Conservation (phyloP, 2,888 invertebrate genomes). For the Cosmia trapezina region DNA sequence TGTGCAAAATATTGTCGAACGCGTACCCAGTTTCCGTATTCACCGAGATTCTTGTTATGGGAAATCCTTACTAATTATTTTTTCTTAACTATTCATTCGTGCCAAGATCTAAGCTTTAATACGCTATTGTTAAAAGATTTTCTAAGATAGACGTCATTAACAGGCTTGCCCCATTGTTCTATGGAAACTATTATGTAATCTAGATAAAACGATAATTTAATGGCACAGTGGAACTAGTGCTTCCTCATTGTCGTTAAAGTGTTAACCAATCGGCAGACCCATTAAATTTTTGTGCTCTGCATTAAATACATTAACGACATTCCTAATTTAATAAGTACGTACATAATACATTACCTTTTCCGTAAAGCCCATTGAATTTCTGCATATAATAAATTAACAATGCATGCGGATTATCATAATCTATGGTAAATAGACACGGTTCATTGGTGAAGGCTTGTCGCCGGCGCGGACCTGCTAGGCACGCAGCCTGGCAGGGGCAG, state of each 20-base stretch:
- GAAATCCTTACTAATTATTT: conserved; percentile 57
- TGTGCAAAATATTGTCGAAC: conserved; percentile 59
- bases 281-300: conserved; percentile 61
- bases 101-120: conserved; percentile 57
- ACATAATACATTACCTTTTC: conserved; percentile 47
- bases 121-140: conserved; percentile 67
- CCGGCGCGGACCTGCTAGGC: conserved; percentile 47
- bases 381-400: conserved; percentile 44
- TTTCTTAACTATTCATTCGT: conserved; percentile 54
- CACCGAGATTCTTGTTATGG: conserved; percentile 47
- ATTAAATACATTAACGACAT: conserved; percentile 12
- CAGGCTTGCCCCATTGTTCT: conserved; percentile 65
- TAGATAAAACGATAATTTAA: conserved; percentile 61
- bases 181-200: conserved; percentile 70
- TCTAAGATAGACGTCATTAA: conserved; percentile 62
- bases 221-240: conserved; percentile 65
- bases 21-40: conserved; percentile 46
- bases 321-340: not conserved
- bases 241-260: conserved; percentile 71
- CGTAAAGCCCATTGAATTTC: conserved; percentile 28
- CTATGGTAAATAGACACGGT: conserved; percentile 46
- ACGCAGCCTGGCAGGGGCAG: conserved; percentile 10
- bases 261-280: conserved; percentile 69
- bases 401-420: conserved; percentile 48
- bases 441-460: conserved; percentile 57